Evolutionary conservation across 2,797 vertebrate species (phyloP), one percentile per base, ranked within the genome.

Genomic region (Sebastes paucispinis): DNA sequence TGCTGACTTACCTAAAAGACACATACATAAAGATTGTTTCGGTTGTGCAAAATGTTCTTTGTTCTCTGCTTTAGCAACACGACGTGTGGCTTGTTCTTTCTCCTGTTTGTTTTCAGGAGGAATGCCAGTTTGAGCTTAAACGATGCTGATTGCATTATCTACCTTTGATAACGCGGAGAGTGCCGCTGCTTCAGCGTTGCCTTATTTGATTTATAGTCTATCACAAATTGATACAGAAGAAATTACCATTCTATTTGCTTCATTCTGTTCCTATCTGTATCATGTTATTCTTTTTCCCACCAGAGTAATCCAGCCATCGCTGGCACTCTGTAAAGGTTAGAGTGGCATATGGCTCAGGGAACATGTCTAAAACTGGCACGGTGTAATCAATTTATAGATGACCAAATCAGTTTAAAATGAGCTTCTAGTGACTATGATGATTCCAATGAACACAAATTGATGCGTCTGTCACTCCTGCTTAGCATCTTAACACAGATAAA

Each of bases 401-500:
- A 76, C 69, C 82, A 83, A 82, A 89, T 91, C 69, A 79, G 67
- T 74, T 79, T 77, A 59, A 80, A 84, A 90, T 90, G 74, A 78
- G 72, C 85, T 90, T 79, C 73, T 76, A 82, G 79, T 87, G 80
- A 86, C 86, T 76, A 29, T 68, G 71, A 79, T 83, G 88, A 87
- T 82, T 80, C 29, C 32, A 85, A 83, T 83, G 68, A 87, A 77
- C 73, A 81, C 62, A 88, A 83, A 83, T 63, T 71, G 83, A 84
- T 89, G 81, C 76, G 34, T 73, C 84, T 91, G 90, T 88, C 89
- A 87, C 83, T 75, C 73, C 68, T 79, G 85, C 60, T 87, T 84
- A 86, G 55, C 57, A 73, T 82, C 82, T 85, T 54, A 81, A 77
- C 47, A 6, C 63, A 68, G 72, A 82, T 25, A 32, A 54, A 63